Evolutionary conservation across 2,797 vertebrate genomes (phyloP).

Genomic region (Bradypodion pumilum): DNA sequence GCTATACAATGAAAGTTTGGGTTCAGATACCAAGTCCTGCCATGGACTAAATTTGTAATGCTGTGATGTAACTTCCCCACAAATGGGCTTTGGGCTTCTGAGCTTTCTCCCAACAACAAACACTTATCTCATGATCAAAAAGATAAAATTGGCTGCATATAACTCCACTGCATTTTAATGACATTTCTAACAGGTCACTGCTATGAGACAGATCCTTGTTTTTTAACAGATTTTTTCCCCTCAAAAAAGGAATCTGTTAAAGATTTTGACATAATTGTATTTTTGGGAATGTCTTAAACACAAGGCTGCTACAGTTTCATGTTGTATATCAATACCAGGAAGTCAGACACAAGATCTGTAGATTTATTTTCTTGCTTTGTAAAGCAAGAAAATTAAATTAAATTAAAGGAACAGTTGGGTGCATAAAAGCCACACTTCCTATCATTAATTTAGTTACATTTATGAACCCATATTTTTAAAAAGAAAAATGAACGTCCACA

Average conservation of each 20-base stretch:
- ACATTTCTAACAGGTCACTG: neutral
- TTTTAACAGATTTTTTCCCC: neutral
- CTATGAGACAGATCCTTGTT: neutral
- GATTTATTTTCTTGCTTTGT: constrained; percentile 24
- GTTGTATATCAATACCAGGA: constrained; percentile 3
- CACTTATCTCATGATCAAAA: neutral
- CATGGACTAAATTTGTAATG: neutral
- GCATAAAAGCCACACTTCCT: no score
- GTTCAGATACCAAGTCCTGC: neutral
- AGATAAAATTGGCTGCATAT: no score
- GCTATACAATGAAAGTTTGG: neutral
- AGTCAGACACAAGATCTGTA: constrained; percentile 45
- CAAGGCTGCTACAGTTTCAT: neutral
- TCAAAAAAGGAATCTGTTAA: neutral
- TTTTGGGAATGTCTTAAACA: neutral
- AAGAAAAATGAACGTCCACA: constrained; percentile 47
- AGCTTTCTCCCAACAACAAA: neutral
- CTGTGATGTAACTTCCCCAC: no score
- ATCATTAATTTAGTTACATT: constrained; percentile 65
- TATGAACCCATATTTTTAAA: constrained; percentile 62
- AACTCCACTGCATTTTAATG: neutral
- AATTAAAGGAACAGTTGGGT: no score
- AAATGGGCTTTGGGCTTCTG: neutral
- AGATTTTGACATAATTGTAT: neutral
- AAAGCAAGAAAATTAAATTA: no score